These are phyloP conservation scores for Pectinophora gossypiella DNA, from an alignment of 1,140 invertebrate species.

Conservation along the genomic window DNA sequence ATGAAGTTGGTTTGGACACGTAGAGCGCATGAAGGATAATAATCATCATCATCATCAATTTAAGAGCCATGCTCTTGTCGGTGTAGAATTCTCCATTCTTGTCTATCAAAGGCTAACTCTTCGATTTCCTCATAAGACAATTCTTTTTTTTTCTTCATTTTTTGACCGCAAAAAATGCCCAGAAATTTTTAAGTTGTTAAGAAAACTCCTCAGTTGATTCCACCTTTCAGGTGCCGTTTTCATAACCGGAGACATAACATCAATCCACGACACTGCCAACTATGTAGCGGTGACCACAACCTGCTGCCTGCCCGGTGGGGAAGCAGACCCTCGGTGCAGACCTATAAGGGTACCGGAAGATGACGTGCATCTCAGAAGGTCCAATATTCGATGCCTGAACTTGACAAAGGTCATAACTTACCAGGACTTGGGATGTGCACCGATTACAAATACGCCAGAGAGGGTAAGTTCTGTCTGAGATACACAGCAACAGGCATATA, in stretches of 20 bases:
- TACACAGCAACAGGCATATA: too few relatives aligned
- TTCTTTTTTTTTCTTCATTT: background rate
- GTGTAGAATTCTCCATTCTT: too few relatives aligned
- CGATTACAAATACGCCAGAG: constrained; percentile 14
- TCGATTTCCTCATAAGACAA: too few relatives aligned
- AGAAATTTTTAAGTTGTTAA: background rate
- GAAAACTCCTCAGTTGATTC: too few relatives aligned
- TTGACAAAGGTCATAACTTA: constrained; percentile 28
- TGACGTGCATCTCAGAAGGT: constrained; percentile 24
- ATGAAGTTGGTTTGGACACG: too few relatives aligned
- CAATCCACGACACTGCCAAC: constrained; percentile 23
- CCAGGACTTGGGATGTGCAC: constrained; percentile 23
- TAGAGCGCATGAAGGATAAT: too few relatives aligned
- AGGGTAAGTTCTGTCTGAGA: constrained; percentile 16
- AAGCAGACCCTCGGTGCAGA: background rate
- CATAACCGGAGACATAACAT: constrained; percentile 6
- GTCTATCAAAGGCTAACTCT: too few relatives aligned
- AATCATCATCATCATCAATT: too few relatives aligned
- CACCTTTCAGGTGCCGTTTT: background rate
- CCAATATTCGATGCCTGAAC: constrained; percentile 25
- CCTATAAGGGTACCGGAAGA: constrained; percentile 13
- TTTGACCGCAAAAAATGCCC: background rate
- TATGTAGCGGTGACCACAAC: constrained; percentile 19
- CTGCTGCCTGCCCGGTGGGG: constrained; percentile 15
- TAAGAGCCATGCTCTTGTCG: too few relatives aligned